Evolutionary conservation across 2,797 vertebrate genomes (phyloP).

Genomic region (Rhinichthys osculus): DNA sequence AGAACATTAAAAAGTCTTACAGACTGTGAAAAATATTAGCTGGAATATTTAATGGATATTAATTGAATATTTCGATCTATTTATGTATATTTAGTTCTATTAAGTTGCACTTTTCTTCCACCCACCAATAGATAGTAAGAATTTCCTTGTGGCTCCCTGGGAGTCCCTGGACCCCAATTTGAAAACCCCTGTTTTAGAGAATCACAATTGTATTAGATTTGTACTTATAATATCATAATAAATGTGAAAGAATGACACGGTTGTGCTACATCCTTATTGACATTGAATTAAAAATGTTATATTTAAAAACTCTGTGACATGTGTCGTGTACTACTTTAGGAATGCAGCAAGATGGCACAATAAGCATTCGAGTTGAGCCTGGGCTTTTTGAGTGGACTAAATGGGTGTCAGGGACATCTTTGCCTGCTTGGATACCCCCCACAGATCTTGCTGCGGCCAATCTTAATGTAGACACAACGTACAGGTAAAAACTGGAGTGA

Average conservation of each 20-base stretch:
- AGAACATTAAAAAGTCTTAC: not conserved
- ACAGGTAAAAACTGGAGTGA: conserved; percentile 81
- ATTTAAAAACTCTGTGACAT: not conserved
- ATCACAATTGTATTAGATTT: not conserved
- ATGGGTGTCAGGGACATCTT: conserved; percentile 91
- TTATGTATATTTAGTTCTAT: not conserved
- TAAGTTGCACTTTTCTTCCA: not conserved
- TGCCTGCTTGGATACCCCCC: conserved; percentile 91
- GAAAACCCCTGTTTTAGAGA: not conserved
- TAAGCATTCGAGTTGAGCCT: conserved; percentile 93
- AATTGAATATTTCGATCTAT: not conserved
- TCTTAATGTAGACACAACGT: conserved; percentile 95
- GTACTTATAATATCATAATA: not conserved
- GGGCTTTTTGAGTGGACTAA: conserved; percentile 99
- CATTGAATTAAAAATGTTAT: not conserved
- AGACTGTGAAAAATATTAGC: not conserved
- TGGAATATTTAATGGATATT: not conserved
- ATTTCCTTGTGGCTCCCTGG: not conserved
- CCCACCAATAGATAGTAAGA: not conserved
- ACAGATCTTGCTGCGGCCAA: conserved; percentile 88
- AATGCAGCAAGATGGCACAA: conserved; percentile 91
- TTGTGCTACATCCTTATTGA: not conserved
- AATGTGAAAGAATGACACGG: not conserved
- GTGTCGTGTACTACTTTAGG: conserved; percentile 73
- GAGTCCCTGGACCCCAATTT: not conserved